A percentile compares a stretch with the other conserved stretches of the same genome.
These are phyloP conservation scores for Vanessa tameamea DNA, from an alignment of 1,140 invertebrate species.

Conservation along the genomic window DNA sequence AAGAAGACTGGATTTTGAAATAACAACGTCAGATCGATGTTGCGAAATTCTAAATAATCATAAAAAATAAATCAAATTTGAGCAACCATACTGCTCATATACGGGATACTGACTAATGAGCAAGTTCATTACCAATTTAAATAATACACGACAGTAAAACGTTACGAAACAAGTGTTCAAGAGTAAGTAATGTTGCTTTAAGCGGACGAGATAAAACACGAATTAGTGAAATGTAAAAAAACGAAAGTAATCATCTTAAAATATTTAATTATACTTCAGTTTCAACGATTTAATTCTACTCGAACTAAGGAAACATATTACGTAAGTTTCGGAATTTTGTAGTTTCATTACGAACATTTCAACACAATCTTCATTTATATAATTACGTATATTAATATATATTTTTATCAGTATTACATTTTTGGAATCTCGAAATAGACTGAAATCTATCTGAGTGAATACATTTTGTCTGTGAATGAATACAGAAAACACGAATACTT, in stretches of 20 bases:
- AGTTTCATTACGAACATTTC: neutral
- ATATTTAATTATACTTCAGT: conserved; percentile 4
- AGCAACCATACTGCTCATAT: no score
- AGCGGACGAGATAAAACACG: neutral
- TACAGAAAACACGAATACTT: no score
- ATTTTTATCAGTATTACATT: no score
- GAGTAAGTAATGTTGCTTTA: neutral
- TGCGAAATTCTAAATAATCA: no score
- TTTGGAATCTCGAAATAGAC: no score
- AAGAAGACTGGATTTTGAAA: no score
- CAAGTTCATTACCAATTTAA: neutral
- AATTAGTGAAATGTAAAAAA: neutral
- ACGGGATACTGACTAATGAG: neutral
- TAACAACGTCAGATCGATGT: no score
- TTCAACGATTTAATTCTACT: neutral
- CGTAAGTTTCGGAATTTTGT: neutral
- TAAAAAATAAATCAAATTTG: no score
- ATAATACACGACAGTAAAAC: neutral
- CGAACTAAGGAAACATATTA: neutral
- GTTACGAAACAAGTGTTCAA: neutral
- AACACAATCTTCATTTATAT: neutral
- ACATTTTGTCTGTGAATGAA: no score
- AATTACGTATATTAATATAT: neutral
- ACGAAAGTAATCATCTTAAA: neutral
- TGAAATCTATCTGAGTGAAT: no score